A percentile compares a stretch with the other conserved stretches of the same genome.
These are phyloP conservation scores for Acanthopagrus latus DNA, from an alignment of 2,797 vertebrate species.

Conservation along the genomic window DNA sequence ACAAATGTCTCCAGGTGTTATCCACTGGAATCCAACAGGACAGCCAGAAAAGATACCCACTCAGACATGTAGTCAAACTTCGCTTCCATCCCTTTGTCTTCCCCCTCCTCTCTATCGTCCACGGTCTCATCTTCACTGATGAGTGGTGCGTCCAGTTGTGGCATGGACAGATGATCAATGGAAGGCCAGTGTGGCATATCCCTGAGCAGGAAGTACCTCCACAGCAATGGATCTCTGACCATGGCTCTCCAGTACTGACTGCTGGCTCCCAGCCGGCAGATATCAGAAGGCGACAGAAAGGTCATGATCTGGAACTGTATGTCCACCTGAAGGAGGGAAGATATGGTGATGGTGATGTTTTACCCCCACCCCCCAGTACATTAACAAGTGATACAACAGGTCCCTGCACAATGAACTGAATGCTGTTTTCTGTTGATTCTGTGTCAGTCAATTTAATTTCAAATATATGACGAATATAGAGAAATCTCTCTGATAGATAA, in stretches of 20 bases:
- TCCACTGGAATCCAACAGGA: not conserved
- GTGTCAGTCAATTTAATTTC: not conserved
- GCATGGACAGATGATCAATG: conserved; percentile 91
- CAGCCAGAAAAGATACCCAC: conserved; percentile 81
- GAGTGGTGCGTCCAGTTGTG: conserved; percentile 81
- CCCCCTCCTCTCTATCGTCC: conserved; percentile 61
- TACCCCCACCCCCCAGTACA: too few relatives aligned
- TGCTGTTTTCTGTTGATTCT: not conserved
- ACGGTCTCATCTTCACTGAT: conserved; percentile 65
- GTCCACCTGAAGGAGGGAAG: conserved; percentile 84
- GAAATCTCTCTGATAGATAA: not conserved
- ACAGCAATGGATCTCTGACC: conserved; percentile 91
- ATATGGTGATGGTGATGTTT: not conserved
- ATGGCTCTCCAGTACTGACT: conserved; percentile 90
- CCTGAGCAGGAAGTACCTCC: conserved; percentile 92
- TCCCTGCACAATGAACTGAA: not conserved
- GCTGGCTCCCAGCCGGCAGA: conserved; percentile 91
- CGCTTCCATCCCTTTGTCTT: conserved; percentile 24
- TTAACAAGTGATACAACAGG: not conserved
- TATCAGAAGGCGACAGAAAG: conserved; percentile 90
- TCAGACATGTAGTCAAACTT: conserved; percentile 90
- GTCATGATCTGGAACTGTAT: conserved; percentile 92
- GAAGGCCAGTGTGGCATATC: conserved; percentile 92
- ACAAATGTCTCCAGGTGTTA: not conserved
- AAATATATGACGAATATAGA: not conserved